Evolutionary conservation across 2,888 invertebrate genomes (phyloP), one percentile per base, ranked within the genome.

Genomic region (Lydus trimaculatus): DNA sequence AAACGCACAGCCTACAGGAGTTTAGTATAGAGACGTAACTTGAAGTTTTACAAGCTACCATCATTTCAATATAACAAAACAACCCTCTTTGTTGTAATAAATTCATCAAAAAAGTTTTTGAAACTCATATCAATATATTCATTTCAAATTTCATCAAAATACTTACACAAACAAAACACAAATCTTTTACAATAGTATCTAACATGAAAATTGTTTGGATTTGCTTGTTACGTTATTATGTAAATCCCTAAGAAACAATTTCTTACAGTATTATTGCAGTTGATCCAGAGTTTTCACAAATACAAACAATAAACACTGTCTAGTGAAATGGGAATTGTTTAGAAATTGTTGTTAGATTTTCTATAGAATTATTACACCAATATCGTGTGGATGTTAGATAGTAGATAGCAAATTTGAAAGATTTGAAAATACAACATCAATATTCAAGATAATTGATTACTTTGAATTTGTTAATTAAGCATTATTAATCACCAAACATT

Each of bases 201-300:
- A 15, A 56, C 25, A 56, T 13, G 25, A 56, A 56, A 56, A 56
- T 56, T 56, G 25, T 56, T 56, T 25, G 56, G 56, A 25, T 56
- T 56, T 6, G 11, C 4, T 25, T 25, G 56, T 25, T 56, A 13
- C 8, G 25, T 56, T 56, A 56, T 56, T 25, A 23, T 56, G 56
- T 20, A 56, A 56, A 56, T 56, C 56, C 56, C 25, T 23, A 15
- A 25, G 25, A 56, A 56, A 56, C 25, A 56, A 56, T 56, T 56
- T 56, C 56, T 11, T 15, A 4, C 25, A 13, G 25, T 25, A 25
- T 56, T 56, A 56, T 56, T 56, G 56, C 56, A 56, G 56, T 56
- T 56, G 56, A 56, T 56, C 13, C 56, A 15, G 4, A 56, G 4
- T 56, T 56, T 56, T 11, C 13, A 13, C 48, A 23, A 52, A 52